Conservation (phyloP, 2,888 invertebrate species). For the Stenodema calcarata region DNA sequence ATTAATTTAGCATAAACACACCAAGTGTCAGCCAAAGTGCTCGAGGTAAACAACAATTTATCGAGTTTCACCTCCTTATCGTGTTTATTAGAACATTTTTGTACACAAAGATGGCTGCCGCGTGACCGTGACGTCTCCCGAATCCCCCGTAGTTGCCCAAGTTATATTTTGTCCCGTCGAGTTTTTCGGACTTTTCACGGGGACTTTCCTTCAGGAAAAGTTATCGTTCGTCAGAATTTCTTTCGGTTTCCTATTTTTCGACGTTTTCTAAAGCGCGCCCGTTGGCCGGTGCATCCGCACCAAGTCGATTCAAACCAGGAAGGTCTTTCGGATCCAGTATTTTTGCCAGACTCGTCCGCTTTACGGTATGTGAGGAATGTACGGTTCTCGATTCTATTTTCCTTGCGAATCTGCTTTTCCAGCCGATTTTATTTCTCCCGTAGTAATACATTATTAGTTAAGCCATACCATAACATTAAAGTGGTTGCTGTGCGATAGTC, state of each 20-base stretch:
- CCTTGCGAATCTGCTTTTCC: neutral
- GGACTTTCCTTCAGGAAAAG: neutral
- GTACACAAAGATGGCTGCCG: conserved; percentile 52
- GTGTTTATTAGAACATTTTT: neutral
- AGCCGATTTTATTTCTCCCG: neutral
- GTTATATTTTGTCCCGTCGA: neutral
- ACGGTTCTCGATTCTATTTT: neutral
- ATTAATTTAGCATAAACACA: neutral
- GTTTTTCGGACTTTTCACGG: neutral
- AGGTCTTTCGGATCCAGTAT: neutral
- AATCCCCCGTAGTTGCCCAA: neutral
- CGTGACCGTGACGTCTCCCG: conserved; percentile 51
- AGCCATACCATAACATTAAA: neutral
- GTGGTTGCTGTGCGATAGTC: neutral
- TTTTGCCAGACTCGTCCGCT: neutral
- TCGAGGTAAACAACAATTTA: neutral
- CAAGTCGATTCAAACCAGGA: neutral
- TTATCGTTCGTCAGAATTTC: neutral
- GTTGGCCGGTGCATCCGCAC: neutral
- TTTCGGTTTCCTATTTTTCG: neutral
- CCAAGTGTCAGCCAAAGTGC: neutral
- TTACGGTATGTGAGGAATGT: conserved; percentile 1
- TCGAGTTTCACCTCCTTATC: neutral
- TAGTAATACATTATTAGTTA: neutral
- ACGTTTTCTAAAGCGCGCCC: neutral